Percentiles rank a stretch among this genome's conserved stretches.
Conservation (phyloP, 2,888 invertebrate genomes). For the Drosophila sordidula region DNA sequence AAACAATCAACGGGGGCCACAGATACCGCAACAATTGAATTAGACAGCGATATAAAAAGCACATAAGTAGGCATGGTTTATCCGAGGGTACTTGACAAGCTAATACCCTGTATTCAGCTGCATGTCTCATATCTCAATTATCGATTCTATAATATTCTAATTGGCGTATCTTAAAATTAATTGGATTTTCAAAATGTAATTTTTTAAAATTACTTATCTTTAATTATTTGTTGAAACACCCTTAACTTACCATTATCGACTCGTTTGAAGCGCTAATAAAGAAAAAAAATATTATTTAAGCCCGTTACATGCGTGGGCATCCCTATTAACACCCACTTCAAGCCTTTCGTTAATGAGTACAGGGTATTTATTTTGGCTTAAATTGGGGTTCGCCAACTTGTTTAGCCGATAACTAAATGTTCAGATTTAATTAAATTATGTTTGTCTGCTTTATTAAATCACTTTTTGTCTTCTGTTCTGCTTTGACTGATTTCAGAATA, state of each 20-base stretch:
- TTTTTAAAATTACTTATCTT: no score
- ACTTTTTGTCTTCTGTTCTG: conserved; percentile 33
- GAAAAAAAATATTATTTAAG: no score
- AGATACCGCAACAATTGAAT: conserved; percentile 50
- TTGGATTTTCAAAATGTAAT: no score
- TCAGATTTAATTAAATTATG: conserved; percentile 41
- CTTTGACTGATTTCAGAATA: conserved; percentile 39
- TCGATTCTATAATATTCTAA: no score
- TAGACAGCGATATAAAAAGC: conserved; percentile 25
- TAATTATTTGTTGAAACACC: no score
- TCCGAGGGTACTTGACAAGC: neutral
- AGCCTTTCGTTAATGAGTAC: neutral
- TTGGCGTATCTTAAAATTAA: no score
- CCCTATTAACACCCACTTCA: neutral
- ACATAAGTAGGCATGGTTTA: conserved; percentile 1
- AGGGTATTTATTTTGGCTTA: neutral
- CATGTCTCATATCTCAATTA: no score
- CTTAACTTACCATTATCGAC: no score
- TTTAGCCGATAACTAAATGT: conserved; percentile 15
- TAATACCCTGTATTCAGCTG: conserved; percentile 23
- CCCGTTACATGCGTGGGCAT: no score
- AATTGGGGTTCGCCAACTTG: conserved; percentile 22
- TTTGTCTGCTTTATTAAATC: conserved; percentile 22
- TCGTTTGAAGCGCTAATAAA: no score
- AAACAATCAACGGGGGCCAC: conserved; percentile 54